These are phyloP conservation scores for Mesocentrotus franciscanus DNA, from an alignment of 53 echinoderm and acorn worm genomes.

Conservation along the genomic window DNA sequence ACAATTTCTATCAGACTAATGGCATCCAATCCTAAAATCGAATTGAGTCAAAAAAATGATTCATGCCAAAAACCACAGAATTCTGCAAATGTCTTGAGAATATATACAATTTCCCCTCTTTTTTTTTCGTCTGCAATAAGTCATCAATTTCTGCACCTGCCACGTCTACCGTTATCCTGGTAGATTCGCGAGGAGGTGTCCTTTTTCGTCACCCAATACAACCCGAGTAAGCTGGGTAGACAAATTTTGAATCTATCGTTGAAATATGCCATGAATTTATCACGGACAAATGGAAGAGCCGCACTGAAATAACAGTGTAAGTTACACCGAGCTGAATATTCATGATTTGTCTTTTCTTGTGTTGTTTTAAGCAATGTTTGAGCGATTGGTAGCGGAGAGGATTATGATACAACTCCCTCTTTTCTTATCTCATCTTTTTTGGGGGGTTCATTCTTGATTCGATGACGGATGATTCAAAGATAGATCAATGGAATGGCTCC, in stretches of 20 bases:
- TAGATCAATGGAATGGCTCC: slow-evolving; percentile 12
- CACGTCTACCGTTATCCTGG: background rate
- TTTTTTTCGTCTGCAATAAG: background rate
- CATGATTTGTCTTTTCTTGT: slow-evolving; percentile 15
- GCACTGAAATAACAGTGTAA: slow-evolving; percentile 48
- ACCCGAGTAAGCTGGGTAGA: slow-evolving; percentile 51
- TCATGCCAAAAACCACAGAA: slow-evolving; percentile 42
- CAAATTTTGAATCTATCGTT: slow-evolving; percentile 57
- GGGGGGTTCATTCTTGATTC: background rate
- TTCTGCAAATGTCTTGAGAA: slow-evolving; percentile 14
- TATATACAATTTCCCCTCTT: slow-evolving; percentile 33
- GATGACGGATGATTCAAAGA: background rate
- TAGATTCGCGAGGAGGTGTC: background rate
- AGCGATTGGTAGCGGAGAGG: slow-evolving; percentile 28
- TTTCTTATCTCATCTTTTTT: background rate
- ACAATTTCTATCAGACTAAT: background rate
- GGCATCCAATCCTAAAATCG: background rate
- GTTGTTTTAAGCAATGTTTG: slow-evolving; percentile 24
- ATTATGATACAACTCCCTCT: slow-evolving; percentile 4
- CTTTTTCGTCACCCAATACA: slow-evolving; percentile 24
- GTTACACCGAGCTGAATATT: slow-evolving; percentile 51
- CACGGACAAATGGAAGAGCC: slow-evolving; percentile 37
- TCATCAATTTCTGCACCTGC: slow-evolving; percentile 50
- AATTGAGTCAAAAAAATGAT: slow-evolving; percentile 31
- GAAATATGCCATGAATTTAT: slow-evolving; percentile 60